A percentile compares a stretch with the other conserved stretches of the same genome.
These are phyloP conservation scores for Pocota personata DNA, from an alignment of 2,888 invertebrate genomes.

Conservation along the genomic window DNA sequence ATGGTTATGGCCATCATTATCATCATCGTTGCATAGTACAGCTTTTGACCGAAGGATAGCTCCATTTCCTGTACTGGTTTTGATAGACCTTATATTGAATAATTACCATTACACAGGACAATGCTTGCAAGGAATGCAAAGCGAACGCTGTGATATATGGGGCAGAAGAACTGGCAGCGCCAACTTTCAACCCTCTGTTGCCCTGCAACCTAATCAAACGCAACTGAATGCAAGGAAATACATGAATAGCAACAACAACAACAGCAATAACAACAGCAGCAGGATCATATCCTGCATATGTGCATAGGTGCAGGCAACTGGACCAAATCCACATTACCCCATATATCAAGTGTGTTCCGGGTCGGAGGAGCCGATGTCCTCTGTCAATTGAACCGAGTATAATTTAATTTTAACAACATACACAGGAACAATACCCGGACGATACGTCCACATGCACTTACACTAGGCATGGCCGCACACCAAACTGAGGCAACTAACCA, in stretches of 20 bases:
- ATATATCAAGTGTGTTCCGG: slow-evolving; percentile 73
- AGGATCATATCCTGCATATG: slow-evolving; percentile 66
- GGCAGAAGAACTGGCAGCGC: slow-evolving; percentile 19
- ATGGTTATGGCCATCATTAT: slow-evolving; percentile 33
- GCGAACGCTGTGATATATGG: slow-evolving; percentile 42
- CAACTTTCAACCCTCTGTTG: slow-evolving; percentile 38
- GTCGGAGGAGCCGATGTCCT: slow-evolving; percentile 73
- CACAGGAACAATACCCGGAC: slow-evolving; percentile 55
- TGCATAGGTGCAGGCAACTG: slow-evolving; percentile 68
- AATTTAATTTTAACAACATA: slow-evolving; percentile 73
- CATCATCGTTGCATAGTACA: slow-evolving; percentile 3
- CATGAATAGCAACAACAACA: slow-evolving; percentile 33
- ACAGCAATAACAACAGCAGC: slow-evolving; percentile 4
- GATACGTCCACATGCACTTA: slow-evolving; percentile 26
- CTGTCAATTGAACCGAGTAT: slow-evolving; percentile 73
- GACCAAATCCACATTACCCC: slow-evolving; percentile 73
- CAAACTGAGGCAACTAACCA: neutral
- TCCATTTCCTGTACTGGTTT: slow-evolving; percentile 21
- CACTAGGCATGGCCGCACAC: slow-evolving; percentile 2
- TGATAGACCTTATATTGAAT: slow-evolving; percentile 71
- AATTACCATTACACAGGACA: slow-evolving; percentile 72
- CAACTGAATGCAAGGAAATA: slow-evolving; percentile 37
- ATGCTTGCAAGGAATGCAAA: slow-evolving; percentile 58
- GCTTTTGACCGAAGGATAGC: slow-evolving; percentile 43
- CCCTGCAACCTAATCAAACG: slow-evolving; percentile 59